A percentile compares a stretch with the other conserved stretches of the same genome.
These are phyloP conservation scores for Conopomorpha cramerella DNA, from an alignment of 1,140 invertebrate genomes.

Conservation along the genomic window DNA sequence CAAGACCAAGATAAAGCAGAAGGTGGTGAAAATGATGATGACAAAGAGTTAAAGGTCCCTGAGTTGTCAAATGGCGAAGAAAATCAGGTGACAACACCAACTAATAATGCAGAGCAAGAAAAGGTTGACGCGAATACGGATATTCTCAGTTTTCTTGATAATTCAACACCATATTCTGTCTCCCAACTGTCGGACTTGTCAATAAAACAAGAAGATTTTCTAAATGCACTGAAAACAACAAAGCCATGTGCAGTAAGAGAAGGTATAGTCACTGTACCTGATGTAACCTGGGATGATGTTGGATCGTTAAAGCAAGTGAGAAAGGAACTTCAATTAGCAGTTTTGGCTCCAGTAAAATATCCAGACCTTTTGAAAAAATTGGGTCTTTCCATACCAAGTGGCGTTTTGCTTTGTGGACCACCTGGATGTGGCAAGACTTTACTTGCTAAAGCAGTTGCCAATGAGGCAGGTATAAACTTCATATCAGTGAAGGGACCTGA, in stretches of 20 bases:
- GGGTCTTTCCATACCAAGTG: conserved; percentile 80
- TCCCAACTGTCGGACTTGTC: conserved; percentile 66
- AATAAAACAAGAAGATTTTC: conserved; percentile 77
- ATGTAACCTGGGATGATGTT: conserved; percentile 96
- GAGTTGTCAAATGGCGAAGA: conserved; percentile 35
- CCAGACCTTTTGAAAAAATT: conserved; percentile 77
- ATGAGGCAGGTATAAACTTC: conserved; percentile 96
- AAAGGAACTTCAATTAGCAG: conserved; percentile 87
- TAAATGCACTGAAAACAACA: conserved; percentile 77
- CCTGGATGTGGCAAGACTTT: conserved; percentile 95
- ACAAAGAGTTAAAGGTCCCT: background rate
- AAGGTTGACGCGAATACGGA: conserved; percentile 11
- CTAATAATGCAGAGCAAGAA: conserved; percentile 12
- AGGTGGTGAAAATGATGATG: too few relatives aligned
- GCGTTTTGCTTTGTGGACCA: conserved; percentile 90
- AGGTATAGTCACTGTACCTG: conserved; percentile 96
- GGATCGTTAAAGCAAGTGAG: conserved; percentile 89
- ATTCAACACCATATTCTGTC: conserved; percentile 54
- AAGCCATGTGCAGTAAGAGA: conserved; percentile 95
- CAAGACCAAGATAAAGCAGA: background rate
- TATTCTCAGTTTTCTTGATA: conserved; percentile 29
- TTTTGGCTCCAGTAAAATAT: conserved; percentile 90
- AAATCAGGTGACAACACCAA: conserved; percentile 14
- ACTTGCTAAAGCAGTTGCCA: conserved; percentile 91
- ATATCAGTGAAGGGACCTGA: conserved; percentile 98